Evolutionary conservation across 2,113 vertebrate species (phyloP).

Genomic region (Cynocephalus volans): DNA sequence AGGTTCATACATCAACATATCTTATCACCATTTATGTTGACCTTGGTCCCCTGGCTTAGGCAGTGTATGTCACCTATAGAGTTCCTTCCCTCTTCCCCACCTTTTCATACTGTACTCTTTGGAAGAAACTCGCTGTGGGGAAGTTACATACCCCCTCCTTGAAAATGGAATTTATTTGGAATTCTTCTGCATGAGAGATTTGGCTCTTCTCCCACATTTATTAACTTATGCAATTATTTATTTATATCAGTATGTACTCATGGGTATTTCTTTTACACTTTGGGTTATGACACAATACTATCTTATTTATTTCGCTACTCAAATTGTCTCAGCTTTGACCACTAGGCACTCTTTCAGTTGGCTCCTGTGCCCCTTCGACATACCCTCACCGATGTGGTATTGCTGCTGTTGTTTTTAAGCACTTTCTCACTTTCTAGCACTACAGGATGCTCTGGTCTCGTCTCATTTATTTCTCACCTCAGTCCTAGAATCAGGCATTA

Average conservation of each 20-base stretch:
- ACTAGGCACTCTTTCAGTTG: background rate
- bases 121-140: background rate
- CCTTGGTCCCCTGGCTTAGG: background rate
- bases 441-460: background rate
- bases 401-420: background rate
- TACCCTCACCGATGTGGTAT: rapidly evolving
- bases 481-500: background rate
- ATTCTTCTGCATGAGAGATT: background rate
- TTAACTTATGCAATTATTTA: background rate
- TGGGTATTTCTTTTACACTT: background rate
- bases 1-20: background rate
- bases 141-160: rapidly evolving
- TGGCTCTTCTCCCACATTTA: background rate
- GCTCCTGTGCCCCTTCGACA: too few species aligned
- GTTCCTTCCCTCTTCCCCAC: background rate
- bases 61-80: background rate
- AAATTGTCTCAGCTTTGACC: background rate
- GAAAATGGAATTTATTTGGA: background rate
- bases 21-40: background rate
- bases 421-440: background rate
- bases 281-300: background rate
- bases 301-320: background rate
- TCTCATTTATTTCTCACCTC: background rate
- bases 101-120: too few species aligned
- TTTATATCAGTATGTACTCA: background rate